Evolutionary conservation across 2,113 vertebrate species (phyloP), one percentile per base, ranked within the genome.

Genomic region (Rhadina sibilatrix): DNA sequence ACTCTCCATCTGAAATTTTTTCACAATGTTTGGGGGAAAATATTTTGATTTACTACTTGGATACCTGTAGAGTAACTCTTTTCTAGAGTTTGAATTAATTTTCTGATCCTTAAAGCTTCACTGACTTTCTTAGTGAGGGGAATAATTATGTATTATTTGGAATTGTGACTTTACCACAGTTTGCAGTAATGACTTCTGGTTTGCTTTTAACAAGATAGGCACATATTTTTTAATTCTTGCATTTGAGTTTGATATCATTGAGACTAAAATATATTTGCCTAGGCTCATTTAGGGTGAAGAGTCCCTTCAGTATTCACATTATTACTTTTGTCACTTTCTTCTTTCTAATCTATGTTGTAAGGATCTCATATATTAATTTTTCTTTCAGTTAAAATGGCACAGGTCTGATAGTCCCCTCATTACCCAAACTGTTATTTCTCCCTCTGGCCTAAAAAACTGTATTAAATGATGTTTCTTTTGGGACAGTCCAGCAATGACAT

Each of bases 341-440:
- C 38, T 83, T 89, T 87, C n/a, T 83, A 90, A 71, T 64, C 25
- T 78, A 18, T 87, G 72, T 71, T 94, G 37, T 15, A 78, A 86
- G 28, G 28, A 75, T 69, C 65, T 71, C 72, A 53, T 92, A 64
- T 69, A 95, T 92, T 93, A 90, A 92, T 94, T 95, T 94, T 84
- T 92, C 86, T 91, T 93, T 90, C 76, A 76, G 76, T 87, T 93
- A 93, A 90, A 96, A 90, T 83, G 79, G 56, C 52, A 81, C 28
- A 64, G n/a, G 28, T 92, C 85, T 92, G 87, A 96, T 92, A 81
- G 35, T 71, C 15, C 7, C 20, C 28, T 93, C 85, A 78, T 96
- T 95, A 96, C 31, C 83, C 47, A 93, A 93, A 93, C 49, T 86
- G 75, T 93, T 97, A 94, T 94, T 94, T 93, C 90, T 97, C 95